Percentiles rank a stretch among this genome's conserved stretches.
phyloP scores from a whole-genome alignment of 64 coral and sea anemone genomes.

The Pachyseris speciosa region DNA sequence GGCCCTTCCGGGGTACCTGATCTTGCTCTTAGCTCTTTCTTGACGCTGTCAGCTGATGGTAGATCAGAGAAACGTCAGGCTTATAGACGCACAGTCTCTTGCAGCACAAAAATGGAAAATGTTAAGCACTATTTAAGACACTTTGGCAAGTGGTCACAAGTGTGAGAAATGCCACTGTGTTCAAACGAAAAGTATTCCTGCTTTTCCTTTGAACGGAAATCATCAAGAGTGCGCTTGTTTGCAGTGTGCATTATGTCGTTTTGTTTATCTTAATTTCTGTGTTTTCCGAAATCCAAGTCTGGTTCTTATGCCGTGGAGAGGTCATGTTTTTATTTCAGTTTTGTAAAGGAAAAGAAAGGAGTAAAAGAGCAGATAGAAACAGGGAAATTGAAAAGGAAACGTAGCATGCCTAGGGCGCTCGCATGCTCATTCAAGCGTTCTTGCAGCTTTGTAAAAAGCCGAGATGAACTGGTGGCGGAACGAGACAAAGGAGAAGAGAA shows the following conservation, averaged over 20 bases:
- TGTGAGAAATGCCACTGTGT: too few species aligned
- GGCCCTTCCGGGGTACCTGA: too few species aligned
- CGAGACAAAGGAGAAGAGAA: neutral
- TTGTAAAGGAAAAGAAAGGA: conserved; percentile 4
- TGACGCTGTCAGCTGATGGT: too few species aligned
- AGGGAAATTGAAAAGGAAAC: conserved; percentile 1
- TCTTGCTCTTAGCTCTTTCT: too few species aligned
- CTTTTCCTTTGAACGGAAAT: too few species aligned
- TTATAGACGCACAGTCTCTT: too few species aligned
- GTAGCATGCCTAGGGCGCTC: neutral
- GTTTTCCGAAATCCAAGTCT: neutral
- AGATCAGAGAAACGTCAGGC: too few species aligned
- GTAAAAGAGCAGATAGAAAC: neutral
- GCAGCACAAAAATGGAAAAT: too few species aligned
- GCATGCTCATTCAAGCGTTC: conserved; percentile 59
- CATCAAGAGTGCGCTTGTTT: too few species aligned
- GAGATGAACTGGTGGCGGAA: conserved; percentile 1
- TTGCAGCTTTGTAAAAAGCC: conserved; percentile 56
- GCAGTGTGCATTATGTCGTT: neutral
- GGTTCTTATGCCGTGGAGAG: neutral
- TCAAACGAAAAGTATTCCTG: too few species aligned
- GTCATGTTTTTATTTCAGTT: conserved; percentile 39
- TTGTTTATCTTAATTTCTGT: neutral
- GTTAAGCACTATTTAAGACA: too few species aligned
- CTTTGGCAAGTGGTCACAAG: too few species aligned